Conservation (phyloP, 2,797 vertebrate genomes). For the Simalia tracyae region DNA sequence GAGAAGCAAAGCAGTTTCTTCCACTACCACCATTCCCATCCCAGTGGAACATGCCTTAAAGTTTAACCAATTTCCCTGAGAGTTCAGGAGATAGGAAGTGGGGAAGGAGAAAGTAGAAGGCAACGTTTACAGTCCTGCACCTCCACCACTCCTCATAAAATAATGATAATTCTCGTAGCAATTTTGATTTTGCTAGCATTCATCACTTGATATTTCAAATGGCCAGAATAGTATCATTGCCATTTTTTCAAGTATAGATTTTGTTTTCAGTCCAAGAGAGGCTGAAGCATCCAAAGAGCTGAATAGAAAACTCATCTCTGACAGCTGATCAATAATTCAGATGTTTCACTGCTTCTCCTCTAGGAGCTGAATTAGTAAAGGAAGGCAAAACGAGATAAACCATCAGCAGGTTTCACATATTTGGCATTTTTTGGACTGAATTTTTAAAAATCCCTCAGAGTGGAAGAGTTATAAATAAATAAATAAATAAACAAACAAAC, state of each 20-base stretch:
- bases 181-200: not conserved
- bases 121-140: not conserved
- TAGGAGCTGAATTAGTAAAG: slow-evolving; percentile 25
- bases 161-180: not conserved
- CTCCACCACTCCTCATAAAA: not conserved
- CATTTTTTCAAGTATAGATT: slow-evolving; percentile 29
- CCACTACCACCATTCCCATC: not conserved
- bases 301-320: slow-evolving; percentile 39
- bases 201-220: not conserved
- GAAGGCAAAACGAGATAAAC: slow-evolving; percentile 5
- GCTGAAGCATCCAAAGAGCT: slow-evolving; percentile 17
- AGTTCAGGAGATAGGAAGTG: not conserved
- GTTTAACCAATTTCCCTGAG: not conserved
- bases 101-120: not conserved
- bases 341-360: slow-evolving; percentile 12
- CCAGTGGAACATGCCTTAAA: not conserved
- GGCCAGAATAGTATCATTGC: not conserved
- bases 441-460: not conserved
- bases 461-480: not conserved
- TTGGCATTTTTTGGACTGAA: not conserved
- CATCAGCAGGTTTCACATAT: not conserved
- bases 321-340: slow-evolving; percentile 19
- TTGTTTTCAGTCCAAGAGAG: slow-evolving; percentile 45
- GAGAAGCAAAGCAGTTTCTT: not conserved
- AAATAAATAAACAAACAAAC: not conserved